These are phyloP conservation scores for Exephanes ischioxanthus DNA, from an alignment of 2,888 invertebrate species.

Conservation along the genomic window DNA sequence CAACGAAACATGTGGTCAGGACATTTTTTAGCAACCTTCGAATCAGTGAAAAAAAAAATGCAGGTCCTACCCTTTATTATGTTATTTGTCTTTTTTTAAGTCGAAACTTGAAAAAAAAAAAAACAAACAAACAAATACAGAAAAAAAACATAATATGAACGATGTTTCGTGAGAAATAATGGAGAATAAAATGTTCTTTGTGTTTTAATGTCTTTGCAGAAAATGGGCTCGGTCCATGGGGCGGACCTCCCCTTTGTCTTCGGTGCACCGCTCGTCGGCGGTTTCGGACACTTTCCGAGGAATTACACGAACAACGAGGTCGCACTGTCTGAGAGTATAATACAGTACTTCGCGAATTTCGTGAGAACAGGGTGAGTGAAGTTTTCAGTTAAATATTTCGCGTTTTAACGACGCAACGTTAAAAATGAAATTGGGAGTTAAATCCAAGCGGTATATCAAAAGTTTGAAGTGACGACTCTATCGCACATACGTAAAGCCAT, in stretches of 20 bases:
- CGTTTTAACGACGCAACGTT: neutral
- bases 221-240: conserved; percentile 96
- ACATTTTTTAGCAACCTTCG: no score
- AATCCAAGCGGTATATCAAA: neutral
- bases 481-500: neutral
- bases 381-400: neutral
- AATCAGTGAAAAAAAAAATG: no score
- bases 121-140: no score
- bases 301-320: conserved; percentile 96
- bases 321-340: conserved; percentile 94
- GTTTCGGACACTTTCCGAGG: conserved; percentile 93
- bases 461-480: neutral
- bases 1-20: no score
- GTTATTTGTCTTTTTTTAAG: no score
- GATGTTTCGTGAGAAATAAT: neutral
- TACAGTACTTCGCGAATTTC: conserved; percentile 95
- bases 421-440: neutral
- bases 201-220: conserved; percentile 85
- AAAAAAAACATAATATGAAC: neutral
- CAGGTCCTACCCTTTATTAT: no score
- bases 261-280: conserved; percentile 95
- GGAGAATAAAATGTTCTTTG: neutral
- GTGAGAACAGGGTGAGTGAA: conserved; percentile 93
- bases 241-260: conserved; percentile 96
- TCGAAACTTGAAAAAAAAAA: no score